Conservation (phyloP, 53 echinoderm and acorn worm species). For the Paracentrotus lividus region DNA sequence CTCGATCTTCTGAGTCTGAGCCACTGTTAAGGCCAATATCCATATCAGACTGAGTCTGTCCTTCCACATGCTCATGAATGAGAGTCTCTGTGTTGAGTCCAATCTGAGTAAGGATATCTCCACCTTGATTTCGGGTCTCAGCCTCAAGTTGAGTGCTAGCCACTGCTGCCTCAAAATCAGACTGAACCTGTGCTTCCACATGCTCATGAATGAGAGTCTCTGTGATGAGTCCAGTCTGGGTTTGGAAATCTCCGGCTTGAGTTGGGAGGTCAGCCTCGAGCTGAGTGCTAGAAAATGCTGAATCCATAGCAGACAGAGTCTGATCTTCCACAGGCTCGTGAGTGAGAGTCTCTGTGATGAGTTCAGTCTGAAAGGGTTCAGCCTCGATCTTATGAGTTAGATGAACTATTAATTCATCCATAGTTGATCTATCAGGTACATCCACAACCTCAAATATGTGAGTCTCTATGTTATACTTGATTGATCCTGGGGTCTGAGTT, state of each 20-base stretch:
- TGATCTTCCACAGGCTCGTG: background rate
- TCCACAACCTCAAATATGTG: conserved; percentile 11
- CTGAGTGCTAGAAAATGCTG: too few relatives aligned
- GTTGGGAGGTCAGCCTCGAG: background rate
- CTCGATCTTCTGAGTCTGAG: too few relatives aligned
- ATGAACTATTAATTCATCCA: background rate
- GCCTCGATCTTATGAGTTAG: background rate
- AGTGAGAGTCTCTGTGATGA: background rate
- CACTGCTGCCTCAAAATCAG: background rate
- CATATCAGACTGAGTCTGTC: background rate
- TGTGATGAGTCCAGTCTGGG: background rate
- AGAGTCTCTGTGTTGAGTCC: conserved; percentile 33
- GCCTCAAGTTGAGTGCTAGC: too few relatives aligned
- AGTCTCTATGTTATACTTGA: background rate
- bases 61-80: conserved; percentile 12
- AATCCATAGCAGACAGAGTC: background rate
- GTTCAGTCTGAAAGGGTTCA: background rate
- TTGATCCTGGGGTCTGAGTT: background rate
- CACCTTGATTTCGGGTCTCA: too few relatives aligned
- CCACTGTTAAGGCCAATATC: too few relatives aligned
- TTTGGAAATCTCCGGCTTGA: background rate
- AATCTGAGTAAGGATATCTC: background rate
- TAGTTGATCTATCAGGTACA: background rate
- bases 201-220: background rate
- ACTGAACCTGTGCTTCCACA: background rate